These are phyloP conservation scores for Synergus laeviventris DNA, from an alignment of 2,888 invertebrate species.

Conservation along the genomic window DNA sequence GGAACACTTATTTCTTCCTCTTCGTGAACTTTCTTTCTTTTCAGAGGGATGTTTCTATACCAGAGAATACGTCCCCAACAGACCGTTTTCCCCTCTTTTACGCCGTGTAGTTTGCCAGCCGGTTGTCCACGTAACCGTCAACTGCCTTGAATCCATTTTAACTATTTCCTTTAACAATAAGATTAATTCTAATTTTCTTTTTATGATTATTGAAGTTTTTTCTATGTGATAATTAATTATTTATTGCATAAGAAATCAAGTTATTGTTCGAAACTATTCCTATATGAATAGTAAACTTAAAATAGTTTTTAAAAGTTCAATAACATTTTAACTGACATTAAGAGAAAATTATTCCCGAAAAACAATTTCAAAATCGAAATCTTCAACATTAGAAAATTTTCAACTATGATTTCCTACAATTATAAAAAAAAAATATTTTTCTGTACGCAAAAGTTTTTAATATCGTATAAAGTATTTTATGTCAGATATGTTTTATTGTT, in stretches of 20 bases:
- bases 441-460: too few species aligned
- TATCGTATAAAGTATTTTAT: too few species aligned
- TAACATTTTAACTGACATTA: background rate
- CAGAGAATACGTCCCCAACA: conserved; percentile 2
- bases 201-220: background rate
- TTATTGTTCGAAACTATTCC: background rate
- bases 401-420: too few species aligned
- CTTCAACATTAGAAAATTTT: too few species aligned
- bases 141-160: conserved; percentile 6
- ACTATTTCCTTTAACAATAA: background rate
- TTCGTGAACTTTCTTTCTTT: background rate
- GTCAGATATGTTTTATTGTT: too few species aligned
- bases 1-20: background rate
- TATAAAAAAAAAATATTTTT: too few species aligned
- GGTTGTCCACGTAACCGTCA: background rate
- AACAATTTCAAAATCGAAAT: too few species aligned
- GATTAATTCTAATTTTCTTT: background rate
- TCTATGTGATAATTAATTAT: background rate
- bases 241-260: too few species aligned
- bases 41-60: background rate
- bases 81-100: background rate
- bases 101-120: background rate
- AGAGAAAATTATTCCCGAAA: background rate
- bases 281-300: background rate
- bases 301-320: background rate